Conservation (phyloP, 2,888 invertebrate species). For the Cosmia trapezina region DNA sequence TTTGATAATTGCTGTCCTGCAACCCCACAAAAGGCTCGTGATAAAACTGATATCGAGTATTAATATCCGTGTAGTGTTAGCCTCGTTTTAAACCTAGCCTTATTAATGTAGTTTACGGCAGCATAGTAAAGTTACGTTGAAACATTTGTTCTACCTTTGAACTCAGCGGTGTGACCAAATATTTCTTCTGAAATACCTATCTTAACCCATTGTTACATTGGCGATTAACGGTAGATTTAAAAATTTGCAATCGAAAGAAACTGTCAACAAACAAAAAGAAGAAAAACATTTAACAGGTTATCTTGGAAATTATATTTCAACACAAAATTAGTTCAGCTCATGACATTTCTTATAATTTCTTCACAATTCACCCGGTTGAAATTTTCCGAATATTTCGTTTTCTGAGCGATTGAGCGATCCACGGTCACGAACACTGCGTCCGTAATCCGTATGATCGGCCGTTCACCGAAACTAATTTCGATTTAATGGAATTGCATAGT, state of each 20-base stretch:
- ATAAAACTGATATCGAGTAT: constrained; percentile 62
- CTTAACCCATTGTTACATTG: constrained; percentile 3
- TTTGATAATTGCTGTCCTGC: constrained; percentile 75
- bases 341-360: constrained; percentile 44
- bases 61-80: constrained; percentile 48
- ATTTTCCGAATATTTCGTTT: constrained; percentile 49
- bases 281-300: constrained; percentile 10
- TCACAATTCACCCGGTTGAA: constrained; percentile 38
- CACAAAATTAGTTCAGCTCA: constrained; percentile 39
- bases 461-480: constrained; percentile 79
- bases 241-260: constrained; percentile 23
- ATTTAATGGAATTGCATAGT: constrained; percentile 78
- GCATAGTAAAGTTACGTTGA: constrained; percentile 1
- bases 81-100: constrained; percentile 26
- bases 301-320: constrained; percentile 28
- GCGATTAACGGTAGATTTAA: constrained; percentile 7
- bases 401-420: constrained; percentile 66
- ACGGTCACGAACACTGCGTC: constrained; percentile 77
- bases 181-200: constrained; percentile 24
- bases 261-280: neutral
- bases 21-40: constrained; percentile 68
- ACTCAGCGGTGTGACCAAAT: constrained; percentile 20
- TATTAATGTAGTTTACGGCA: constrained; percentile 35
- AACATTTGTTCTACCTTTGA: constrained; percentile 23
- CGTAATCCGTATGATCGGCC: constrained; percentile 72